Conservation (phyloP, 2,113 vertebrate genomes). For the Dipodomys ordii region DNA sequence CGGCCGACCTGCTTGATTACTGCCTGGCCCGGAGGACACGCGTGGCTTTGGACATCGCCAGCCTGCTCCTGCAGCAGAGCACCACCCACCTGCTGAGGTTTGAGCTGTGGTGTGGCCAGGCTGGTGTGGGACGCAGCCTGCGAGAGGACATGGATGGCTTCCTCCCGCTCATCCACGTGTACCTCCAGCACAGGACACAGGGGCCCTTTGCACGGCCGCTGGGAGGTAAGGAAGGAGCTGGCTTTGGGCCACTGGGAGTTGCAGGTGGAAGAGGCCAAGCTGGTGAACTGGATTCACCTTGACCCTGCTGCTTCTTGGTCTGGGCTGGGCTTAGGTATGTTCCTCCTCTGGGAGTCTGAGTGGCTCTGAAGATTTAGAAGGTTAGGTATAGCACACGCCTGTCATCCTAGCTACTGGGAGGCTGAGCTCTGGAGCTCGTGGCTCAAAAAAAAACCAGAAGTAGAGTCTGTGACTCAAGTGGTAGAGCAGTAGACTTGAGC, state of each 20-base stretch:
- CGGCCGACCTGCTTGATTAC: constrained; percentile 86
- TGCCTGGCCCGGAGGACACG: constrained; percentile 86
- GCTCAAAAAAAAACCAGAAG: no score
- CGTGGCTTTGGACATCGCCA: constrained; percentile 80
- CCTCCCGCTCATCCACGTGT: constrained; percentile 88
- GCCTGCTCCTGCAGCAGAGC: constrained; percentile 89
- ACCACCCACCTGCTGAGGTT: constrained; percentile 92
- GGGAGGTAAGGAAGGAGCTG: constrained; percentile 76
- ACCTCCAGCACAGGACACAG: constrained; percentile 84
- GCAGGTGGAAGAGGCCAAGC: background rate
- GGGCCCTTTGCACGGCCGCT: constrained; percentile 75
- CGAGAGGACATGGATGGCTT: constrained; percentile 80
- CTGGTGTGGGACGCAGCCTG: constrained; percentile 77
- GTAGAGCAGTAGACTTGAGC: no score
- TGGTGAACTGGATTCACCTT: rapidly evolving
- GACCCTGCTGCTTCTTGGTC: rapidly evolving
- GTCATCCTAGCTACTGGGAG: no score
- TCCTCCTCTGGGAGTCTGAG: background rate
- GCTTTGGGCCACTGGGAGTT: no score
- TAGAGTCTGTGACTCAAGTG: no score
- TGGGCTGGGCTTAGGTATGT: background rate
- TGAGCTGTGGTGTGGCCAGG: constrained; percentile 92
- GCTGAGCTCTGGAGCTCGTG: no score
- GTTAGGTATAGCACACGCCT: no score
- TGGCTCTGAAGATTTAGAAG: background rate